Evolutionary conservation across 30 jellyfish, hydroid and myxozoan genomes (phyloP).

Genomic region (Hydractinia symbiolongicarpus): DNA sequence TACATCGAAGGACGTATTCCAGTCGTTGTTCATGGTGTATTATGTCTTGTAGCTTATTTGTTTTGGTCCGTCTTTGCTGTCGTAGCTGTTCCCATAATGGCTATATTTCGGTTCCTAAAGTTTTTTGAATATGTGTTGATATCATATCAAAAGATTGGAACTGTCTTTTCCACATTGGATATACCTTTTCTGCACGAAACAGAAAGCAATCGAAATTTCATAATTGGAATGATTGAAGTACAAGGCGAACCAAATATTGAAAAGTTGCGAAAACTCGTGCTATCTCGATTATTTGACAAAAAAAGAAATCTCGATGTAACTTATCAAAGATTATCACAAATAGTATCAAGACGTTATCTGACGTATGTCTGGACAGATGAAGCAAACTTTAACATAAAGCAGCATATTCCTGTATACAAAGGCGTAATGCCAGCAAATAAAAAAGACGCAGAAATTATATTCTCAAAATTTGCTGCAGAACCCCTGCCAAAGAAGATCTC

Average conservation of each 20-base stretch:
- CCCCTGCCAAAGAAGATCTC: conserved; percentile 59
- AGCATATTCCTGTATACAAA: conserved; percentile 59
- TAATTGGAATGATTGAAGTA: conserved; percentile 56
- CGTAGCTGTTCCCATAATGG: conserved; percentile 69
- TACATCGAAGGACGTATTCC: conserved; percentile 81
- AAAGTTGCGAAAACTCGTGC: conserved; percentile 52
- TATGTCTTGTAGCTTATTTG: conserved; percentile 88
- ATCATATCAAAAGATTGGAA: conserved; percentile 60
- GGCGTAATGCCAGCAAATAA: conserved; percentile 49
- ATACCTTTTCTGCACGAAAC: conserved; percentile 72
- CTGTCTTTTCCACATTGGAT: conserved; percentile 63
- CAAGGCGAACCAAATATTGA: conserved; percentile 59
- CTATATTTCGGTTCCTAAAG: conserved; percentile 52
- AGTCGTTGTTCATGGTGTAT: conserved; percentile 72
- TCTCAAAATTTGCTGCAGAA: conserved; percentile 41
- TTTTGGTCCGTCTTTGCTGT: conserved; percentile 91
- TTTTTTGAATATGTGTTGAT: conserved; percentile 57
- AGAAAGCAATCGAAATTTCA: conserved; percentile 67
- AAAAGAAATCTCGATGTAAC: conserved; percentile 38
- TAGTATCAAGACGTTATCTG: conserved; percentile 52
- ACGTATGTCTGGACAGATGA: conserved; percentile 91
- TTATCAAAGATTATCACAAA: conserved; percentile 65
- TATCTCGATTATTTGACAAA: conserved; percentile 43
- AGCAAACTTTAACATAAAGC: conserved; percentile 58
- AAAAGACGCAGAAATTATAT: conserved; percentile 55